These are phyloP conservation scores for rat (Rattus norvegicus) DNA, from an alignment of 2,113 vertebrate genomes.

Conservation along the genomic window DNA sequence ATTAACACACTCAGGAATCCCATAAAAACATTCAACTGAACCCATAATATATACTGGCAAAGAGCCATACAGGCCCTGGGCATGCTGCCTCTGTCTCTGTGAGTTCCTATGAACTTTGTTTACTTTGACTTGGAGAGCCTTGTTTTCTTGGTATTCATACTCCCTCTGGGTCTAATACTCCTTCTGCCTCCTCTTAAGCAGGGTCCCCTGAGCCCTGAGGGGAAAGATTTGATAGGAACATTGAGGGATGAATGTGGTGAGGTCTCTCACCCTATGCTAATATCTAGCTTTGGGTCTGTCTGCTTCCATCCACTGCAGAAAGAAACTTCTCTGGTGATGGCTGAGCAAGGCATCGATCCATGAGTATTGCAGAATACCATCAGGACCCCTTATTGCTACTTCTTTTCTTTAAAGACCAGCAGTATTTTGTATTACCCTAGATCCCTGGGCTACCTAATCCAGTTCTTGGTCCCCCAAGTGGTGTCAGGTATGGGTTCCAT, in stretches of 20 bases:
- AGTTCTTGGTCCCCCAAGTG: too few species aligned
- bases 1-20: background rate
- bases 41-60: background rate
- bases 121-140: background rate
- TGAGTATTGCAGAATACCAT: background rate
- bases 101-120: background rate
- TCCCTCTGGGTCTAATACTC: background rate
- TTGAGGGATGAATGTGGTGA: background rate
- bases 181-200: background rate
- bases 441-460: background rate
- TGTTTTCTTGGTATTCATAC: background rate
- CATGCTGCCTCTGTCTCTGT: background rate
- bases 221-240: background rate
- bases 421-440: background rate
- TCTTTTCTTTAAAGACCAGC: background rate
- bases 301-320: background rate
- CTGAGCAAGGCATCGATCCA: background rate
- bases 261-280: background rate
- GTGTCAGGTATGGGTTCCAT: background rate
- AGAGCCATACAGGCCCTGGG: background rate
- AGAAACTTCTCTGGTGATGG: background rate
- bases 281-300: background rate
- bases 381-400: background rate
- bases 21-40: background rate
- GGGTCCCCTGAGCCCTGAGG: background rate